phyloP scores from a whole-genome alignment of 2,888 invertebrate genomes.

The Antitype chi region DNA sequence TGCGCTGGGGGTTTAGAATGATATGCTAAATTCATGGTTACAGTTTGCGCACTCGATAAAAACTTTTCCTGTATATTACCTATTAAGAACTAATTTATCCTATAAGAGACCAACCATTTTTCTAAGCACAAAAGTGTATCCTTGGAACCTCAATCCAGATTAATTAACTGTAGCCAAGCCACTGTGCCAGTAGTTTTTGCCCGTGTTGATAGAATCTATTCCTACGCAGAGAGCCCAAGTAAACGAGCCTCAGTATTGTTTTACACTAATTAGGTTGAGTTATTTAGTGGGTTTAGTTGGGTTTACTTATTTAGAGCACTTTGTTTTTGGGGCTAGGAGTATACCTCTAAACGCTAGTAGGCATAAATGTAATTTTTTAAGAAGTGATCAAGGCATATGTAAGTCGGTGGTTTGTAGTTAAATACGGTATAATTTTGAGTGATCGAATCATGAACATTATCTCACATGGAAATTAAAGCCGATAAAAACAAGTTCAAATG shows the following conservation, averaged over 20 bases:
- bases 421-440: neutral
- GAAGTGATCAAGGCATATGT: neutral
- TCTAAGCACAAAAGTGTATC: conserved; percentile 7
- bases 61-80: no score
- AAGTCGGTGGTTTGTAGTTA: neutral
- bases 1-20: no score
- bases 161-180: conserved; percentile 46
- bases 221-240: conserved; percentile 44
- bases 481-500: neutral
- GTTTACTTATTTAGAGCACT: conserved; percentile 48
- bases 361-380: no score
- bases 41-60: no score
- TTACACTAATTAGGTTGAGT: conserved; percentile 63
- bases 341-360: neutral
- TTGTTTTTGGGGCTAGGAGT: conserved; percentile 4
- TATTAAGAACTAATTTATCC: neutral
- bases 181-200: conserved; percentile 51
- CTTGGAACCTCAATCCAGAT: conserved; percentile 34
- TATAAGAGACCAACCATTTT: conserved; percentile 3
- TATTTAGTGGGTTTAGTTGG: conserved; percentile 52
- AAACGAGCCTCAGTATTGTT: conserved; percentile 61
- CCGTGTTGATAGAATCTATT: conserved; percentile 62
- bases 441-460: neutral
- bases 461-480: neutral
- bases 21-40: no score